Evolutionary conservation across 2,888 invertebrate species (phyloP), one percentile per base, ranked within the genome.

Genomic region (Anticlea derivata): DNA sequence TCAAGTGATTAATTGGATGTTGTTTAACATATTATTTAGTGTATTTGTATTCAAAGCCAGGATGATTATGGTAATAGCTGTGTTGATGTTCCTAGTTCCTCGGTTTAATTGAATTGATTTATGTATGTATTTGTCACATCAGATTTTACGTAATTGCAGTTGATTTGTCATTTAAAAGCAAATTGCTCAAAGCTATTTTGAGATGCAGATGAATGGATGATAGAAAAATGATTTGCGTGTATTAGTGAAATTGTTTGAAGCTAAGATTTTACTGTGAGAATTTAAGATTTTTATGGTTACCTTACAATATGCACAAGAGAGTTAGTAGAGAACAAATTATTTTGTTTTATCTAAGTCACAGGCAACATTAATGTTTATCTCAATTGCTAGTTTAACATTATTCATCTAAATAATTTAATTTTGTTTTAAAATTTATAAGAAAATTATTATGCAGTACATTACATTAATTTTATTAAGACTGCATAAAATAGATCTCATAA

Each of bases 341-440:
- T 74, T 73, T 73, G 69, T 80, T 71, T 73, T 68, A 60, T 75
- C 78, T 83, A 81, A 83, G 83, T 85, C 82, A 82, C 84, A 78
- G 65, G 73, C 73, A 69, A 58, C 11, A 38, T 46, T 43, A 20
- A 46, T 44, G n/a, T 50, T 31, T 24, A 31, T 23, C 33, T 31
- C 22, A 7, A 20, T 29, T 35, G 7, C 34, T 17, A 17, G 4
- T 30, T 23, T 27, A 30, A 40, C 5, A 27, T 29, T 24, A 10
- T 26, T 39, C 5, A 40, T 50, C 40, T 20, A n/a, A n/a, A n/a
- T n/a, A n/a, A 30, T 35, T 10, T 43, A 26, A 22, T 39, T 44
- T 12, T 41, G 11, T 27, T 40, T 43, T 7, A 24, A 44, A 48
- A 27, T 44, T 11, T 44, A 39, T 37, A 24, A 44, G 5, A 26